Base-by-base conservation (phyloP, 2,113 vertebrate genomes). In the Xenopus laevis region DNA sequence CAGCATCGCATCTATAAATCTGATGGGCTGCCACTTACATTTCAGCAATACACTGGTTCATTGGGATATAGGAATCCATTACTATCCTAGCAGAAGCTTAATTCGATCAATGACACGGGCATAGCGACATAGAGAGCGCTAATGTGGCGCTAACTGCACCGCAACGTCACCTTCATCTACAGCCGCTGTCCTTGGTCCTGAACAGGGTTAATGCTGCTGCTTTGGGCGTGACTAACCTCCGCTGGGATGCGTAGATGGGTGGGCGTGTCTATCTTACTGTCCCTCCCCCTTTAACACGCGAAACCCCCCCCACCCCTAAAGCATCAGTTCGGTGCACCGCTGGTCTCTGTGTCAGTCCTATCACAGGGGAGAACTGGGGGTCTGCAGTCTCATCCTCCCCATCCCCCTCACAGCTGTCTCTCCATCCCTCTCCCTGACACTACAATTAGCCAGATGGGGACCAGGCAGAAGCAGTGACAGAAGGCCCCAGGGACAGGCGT, bases 111-210 rank as follows among this genome's bases (percentile, higher is more conserved):
- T 27, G 23, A 27, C 23, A 27, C 23, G 4, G 23, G n/a, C n/a
- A n/a, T n/a, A n/a, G n/a, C n/a, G n/a, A n/a, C n/a, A n/a, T n/a
- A 27, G 23, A 27, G 23, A 27, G 33, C 33, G 33, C 5, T 40
- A 40, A 40, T 1, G 2, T 40, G 33, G 33, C 33, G 33, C 33
- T 40, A 40, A 5, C 33, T 1, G 33, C 6, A 9, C 3, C 33
- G 1, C 33, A 40, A 6, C 33, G 33, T 40, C 33, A 4, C 33
- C 47, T 50, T 50, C 4, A 2, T 2, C 47, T 50, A 13, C 15
- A 11, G 17, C 16, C n/a, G 66, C 66, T 77, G 74, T 77, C 74
- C 74, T 64, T 64, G 74, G 74, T 77, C 18, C 74, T 77, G 74
- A 77, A 55, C 58, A 62, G 65, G 72, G 72, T 68, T 75, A 67